Base-by-base conservation (phyloP, 1,140 invertebrate genomes). In the Epicauta chinensis region DNA sequence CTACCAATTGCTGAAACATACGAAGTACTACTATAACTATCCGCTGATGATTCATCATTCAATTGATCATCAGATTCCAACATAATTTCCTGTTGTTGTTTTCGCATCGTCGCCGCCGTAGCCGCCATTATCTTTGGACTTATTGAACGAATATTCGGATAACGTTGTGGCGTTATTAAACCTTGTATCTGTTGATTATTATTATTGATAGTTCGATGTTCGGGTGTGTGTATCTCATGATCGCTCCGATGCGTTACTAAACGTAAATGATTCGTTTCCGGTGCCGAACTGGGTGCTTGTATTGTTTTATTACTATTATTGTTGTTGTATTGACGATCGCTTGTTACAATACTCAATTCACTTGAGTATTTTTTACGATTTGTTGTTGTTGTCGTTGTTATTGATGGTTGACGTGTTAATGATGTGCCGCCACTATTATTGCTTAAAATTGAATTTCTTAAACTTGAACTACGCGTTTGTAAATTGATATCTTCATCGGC, bases 1-100 rank as follows among this genome's bases (percentile, higher is more conserved):
- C 91, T 94, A 1, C 90, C 93, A 48, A 93, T 81, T 2, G 93
- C 93, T 0, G 91, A 95, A 44, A 91, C 90, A 61, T 93, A 96
- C 0, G 92, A 96, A 2, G 83, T 89, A 11, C 85, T 88, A 3
- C 87, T 90, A 2, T 89, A 77, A 1, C 86, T 89, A 59, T 87
- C 84, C 0, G 79, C n/a, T n/a, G n/a, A 79, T 0, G 77, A 79
- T 59, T 80, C 79, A 16, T 67, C 67, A 36, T 70, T 71, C 9
- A 56, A 16, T 6, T 16, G 29, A 32, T 16, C 44, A 29, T 55
- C 58, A 7, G 7, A 23, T 51, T 37, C 3, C 10, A 14, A 2
- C 10, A 44, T 34, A 3, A 31, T 32, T 12, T n/a, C 11, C 15
- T 13, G 12, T 10, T 44, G 29, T 44, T 29, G 11, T 1, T 23